Evolutionary conservation across 1,140 invertebrate genomes (phyloP), one percentile per base, ranked within the genome.

Genomic region (Hycleus cichorii): DNA sequence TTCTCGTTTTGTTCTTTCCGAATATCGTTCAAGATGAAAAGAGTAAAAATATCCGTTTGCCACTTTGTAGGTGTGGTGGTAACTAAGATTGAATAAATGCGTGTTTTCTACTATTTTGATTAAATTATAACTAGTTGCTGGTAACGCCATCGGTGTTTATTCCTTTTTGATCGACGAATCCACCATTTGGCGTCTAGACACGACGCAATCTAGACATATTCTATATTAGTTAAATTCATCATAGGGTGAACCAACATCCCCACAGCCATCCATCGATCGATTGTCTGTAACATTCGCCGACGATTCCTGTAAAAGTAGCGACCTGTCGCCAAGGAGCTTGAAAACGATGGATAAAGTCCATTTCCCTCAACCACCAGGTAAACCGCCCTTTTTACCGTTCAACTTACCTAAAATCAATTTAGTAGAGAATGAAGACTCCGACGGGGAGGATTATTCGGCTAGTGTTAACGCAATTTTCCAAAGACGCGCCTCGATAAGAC

Each of bases 391-490:
- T 9, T 4, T 18, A 47, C 9, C 26, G n/a, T 47, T 47, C 9
- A 48, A 48, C 1, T 26, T 48, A 48, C 1, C 9, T 0, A 27
- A 10, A 60, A 42, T 6, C 6, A 58, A 49, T 46, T 45, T 59
- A 60, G 61, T 64, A 70, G 74, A 74, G 55, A 61, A 48, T 64
- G 79, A 81, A 53, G 79, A 80, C 45, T 75, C 78, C 3, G 80
- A 84, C 61, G 80, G 84, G 60, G 84, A 88, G 59, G 88, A 91
- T 64, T 93, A 93, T 69, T 91, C 88, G 1, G 83, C 82, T 6
- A 91, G 88, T 62, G 82, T 90, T 42, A 88, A 82, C 58, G 89
- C 86, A 3, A 91, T 93, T 50, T 82, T 93, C 57, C 84, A 89
- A 66, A 78, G 88, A 54, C 77, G 85, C 57, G 84, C 83, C 32